Base-by-base conservation (phyloP, 2,888 invertebrate genomes). In the Folsomia manolachei region DNA sequence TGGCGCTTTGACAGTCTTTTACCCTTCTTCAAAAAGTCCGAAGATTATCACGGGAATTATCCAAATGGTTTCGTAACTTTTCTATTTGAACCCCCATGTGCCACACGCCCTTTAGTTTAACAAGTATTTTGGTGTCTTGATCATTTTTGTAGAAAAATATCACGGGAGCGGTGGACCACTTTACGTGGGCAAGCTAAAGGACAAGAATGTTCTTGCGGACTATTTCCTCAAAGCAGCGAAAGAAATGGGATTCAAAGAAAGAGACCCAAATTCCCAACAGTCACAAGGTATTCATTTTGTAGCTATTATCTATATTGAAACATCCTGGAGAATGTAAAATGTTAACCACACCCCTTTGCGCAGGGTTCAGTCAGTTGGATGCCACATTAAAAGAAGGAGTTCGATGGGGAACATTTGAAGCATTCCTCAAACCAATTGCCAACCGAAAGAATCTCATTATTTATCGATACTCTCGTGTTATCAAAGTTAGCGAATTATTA, bases 1-100 rank as follows among this genome's bases (percentile, higher is more conserved):
- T 78, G 78, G 78, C 53, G 63, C 23, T 78, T 74, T 65, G 70
- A 77, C 27, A 71, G 71, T 21, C 62, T 78, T 0, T 61, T 78
- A 7, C 74, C 72, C 11, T 74, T 73, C 67, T 78, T 77, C 63
- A 74, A 67, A 70, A 77, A 75, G 71, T 73, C 75, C 51, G 78
- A 77, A 65, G 70, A 77, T 65, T 78, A 78, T 63, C 72, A 74
- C 51, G 78, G 78, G 11, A 74, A 78, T 68, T 77, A 69, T 71
- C 69, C 70, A 27, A 68, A 72, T 63, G 69, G 74, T 74, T 25
- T 27, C n/a, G n/a, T n/a, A 39, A 39, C 4, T 9, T 39, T 9
- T 39, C 14, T 39, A 39, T 39, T 39, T 39, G 4, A 39, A 14
- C 14, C 39, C 39, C 4, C 39, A 39, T 39, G 14, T 39, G 4